phyloP scores from a whole-genome alignment of 2,797 vertebrate species.

The Natrix natrix region DNA sequence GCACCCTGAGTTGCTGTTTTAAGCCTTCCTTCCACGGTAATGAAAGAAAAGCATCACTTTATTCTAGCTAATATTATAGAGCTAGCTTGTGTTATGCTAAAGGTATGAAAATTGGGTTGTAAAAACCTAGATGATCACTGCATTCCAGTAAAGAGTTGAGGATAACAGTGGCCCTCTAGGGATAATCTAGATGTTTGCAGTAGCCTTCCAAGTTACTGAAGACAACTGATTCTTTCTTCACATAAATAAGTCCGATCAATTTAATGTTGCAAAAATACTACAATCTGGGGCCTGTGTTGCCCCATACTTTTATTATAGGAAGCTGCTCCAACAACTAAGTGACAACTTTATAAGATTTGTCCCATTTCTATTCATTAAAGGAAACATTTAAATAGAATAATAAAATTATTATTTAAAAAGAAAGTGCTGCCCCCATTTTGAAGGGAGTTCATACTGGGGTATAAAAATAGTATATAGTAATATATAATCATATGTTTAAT shows the following conservation, averaged over 20 bases:
- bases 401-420: not conserved
- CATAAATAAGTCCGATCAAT: not conserved
- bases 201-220: not conserved
- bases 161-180: not conserved
- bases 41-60: not conserved
- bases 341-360: not conserved
- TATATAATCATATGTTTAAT: not conserved
- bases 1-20: not conserved
- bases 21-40: not conserved
- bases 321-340: not conserved
- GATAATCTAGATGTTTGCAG: not conserved
- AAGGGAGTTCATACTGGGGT: not conserved
- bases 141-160: not conserved
- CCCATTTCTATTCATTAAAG: not conserved
- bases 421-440: not conserved
- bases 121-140: not conserved
- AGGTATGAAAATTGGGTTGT: not conserved
- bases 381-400: not conserved
- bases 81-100: not conserved
- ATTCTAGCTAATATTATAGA: not conserved
- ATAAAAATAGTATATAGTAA: not conserved
- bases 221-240: not conserved
- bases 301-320: not conserved
- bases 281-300: not conserved
- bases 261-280: not conserved